Base-by-base conservation (phyloP, 2,888 invertebrate species). In the Drosophila melanosoma region DNA sequence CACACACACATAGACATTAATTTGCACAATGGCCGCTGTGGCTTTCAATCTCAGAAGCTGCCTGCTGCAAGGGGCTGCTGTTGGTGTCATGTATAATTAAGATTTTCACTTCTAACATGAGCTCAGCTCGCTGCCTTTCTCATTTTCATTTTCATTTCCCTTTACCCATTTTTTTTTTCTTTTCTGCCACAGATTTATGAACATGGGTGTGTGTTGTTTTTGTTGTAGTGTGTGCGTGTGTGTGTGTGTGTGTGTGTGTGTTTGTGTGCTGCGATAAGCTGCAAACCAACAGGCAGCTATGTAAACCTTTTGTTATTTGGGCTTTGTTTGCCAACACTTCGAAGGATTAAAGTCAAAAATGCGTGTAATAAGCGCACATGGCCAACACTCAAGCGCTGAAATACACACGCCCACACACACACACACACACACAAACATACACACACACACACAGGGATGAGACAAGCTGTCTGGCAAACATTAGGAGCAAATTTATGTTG, bases 261-360 rank as follows among this genome's bases (percentile, higher is more conserved):
- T 54, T 62, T 64, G 69, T 58, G 58, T 54, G 54, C 54, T 63
- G 83, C 66, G 82, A 82, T 82, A 82, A 85, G 83, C 85, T 83
- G 80, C 62, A 78, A 85, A 67, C 83, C 85, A 89, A 87, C 85
- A 81, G 85, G 73, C 85, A 89, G 76, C 82, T 60, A 74, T 86
- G 89, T 87, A 89, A 86, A 89, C 85, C 85, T 89, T 85, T 86
- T 86, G 87, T 89, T 83, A 82, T 85, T 87, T 87, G 69, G 86
- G 78, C 89, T 85, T 87, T 87, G 86, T 89, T 85, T 78, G 83
- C 64, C 78, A 69, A 83, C 89, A 88, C 87, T 87, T 76, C 70
- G 74, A 74, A 86, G 87, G 87, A 87, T 87, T 87, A 87, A 85
- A 87, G 87, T 89, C 89, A 90, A 88, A 90, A 88, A 89, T 84